phyloP scores from a whole-genome alignment of 2,113 vertebrate species.

The Alectura lathami region DNA sequence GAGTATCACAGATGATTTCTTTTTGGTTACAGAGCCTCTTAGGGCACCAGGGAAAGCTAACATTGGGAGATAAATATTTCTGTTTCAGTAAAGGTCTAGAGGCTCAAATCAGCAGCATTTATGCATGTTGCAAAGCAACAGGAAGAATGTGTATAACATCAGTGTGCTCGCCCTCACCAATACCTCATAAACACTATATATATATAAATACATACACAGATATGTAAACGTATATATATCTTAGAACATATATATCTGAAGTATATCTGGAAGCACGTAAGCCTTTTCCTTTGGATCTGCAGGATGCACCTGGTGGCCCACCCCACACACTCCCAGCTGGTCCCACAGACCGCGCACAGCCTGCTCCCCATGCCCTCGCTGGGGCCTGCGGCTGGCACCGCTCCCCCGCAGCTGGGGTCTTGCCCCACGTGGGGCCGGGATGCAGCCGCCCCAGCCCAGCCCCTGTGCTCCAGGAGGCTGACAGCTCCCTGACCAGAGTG shows the following conservation, averaged over 20 bases:
- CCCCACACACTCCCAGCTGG: not conserved
- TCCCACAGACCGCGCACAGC: not conserved
- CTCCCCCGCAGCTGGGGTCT: not conserved
- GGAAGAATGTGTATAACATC: not conserved
- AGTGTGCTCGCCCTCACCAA: not conserved
- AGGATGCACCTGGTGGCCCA: not conserved
- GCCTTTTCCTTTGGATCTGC: not conserved
- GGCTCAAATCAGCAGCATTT: not conserved
- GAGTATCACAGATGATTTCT: not conserved
- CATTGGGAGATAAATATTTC: not conserved
- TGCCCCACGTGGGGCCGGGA: too few species aligned
- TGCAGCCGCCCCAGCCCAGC: too few species aligned
- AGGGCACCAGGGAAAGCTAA: not conserved
- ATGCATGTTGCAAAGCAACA: not conserved
- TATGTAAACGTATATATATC: not conserved
- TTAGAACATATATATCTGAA: not conserved
- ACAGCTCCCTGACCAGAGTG: not conserved
- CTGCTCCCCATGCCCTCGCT: not conserved
- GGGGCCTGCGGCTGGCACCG: not conserved
- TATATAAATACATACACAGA: too few species aligned
- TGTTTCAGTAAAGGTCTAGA: not conserved
- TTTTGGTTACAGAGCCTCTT: not conserved
- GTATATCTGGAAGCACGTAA: not conserved
- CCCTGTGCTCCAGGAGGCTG: accelerated
- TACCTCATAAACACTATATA: not conserved